Base-by-base conservation (phyloP, 2,888 invertebrate genomes). In the Polydrusus tereticollis region DNA sequence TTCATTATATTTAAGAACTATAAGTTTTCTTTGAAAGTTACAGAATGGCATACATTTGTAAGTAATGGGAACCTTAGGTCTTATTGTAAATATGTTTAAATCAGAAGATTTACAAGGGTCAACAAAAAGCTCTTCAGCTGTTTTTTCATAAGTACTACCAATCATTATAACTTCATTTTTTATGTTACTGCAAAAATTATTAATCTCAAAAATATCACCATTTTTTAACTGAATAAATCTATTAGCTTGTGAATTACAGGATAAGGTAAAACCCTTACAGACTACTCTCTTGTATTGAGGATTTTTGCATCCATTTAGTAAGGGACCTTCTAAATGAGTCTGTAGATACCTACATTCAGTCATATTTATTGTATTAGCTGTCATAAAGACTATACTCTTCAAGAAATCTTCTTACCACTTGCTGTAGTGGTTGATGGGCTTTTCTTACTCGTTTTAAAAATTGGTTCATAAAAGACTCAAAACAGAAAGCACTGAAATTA, bases 381-480 rank as follows among this genome's bases (percentile, higher is more conserved):
- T 43, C 58, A 52, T 36, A 50, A 36, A 72, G 45, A 47, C 67
- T 59, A 43, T 67, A 41, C 62, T 66, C 55, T 72, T 72, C 60
- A 16, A 41, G 45, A 60, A 67, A n/a, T 29, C 66, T 62, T 21
- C 62, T 20, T 33, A 60, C 50, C n/a, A 68, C 50, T 60, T 68
- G 68, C 45, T 59, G 60, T 47, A 70, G 65, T 21, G 70, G 70
- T 63, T 70, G 64, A 58, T 70, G 58, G 36, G 64, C 58, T 70
- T 59, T 70, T 43, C 69, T 63, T 6, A 69, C 14, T 43, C 21
- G 6, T 33, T 33, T 60, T 14, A 60, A 16, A 16, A 60, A 12
- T 21, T 41, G 58, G 60, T 68, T 60, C 67, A 67, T 67, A 62
- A 38, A 67, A 55, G 60, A 36, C 38, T 65, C 65, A 65, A 65